Conservation (phyloP, 2,797 vertebrate species). For the Alauda arvensis region DNA sequence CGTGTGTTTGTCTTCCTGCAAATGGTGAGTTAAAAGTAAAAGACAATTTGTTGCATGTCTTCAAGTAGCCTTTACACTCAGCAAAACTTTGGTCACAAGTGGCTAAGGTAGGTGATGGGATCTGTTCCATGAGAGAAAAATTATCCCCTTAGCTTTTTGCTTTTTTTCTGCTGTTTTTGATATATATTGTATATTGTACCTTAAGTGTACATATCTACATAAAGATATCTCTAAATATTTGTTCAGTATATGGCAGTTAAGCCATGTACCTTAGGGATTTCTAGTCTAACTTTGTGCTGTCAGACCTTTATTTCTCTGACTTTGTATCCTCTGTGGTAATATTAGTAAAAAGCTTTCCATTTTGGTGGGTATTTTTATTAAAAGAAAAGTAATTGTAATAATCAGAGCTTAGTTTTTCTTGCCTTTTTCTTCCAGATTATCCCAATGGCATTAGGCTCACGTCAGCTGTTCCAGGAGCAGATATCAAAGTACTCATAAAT, state of each 20-base stretch:
- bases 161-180: neutral
- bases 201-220: neutral
- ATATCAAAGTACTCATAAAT: slow-evolving; percentile 94
- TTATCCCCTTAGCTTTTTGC: neutral
- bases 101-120: neutral
- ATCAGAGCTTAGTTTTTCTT: neutral
- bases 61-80: neutral
- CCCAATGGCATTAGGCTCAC: slow-evolving; percentile 94
- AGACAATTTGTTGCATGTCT: neutral
- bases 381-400: neutral
- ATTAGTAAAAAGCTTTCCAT: neutral
- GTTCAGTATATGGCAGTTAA: neutral
- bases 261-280: neutral
- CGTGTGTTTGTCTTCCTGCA: neutral
- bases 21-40: neutral
- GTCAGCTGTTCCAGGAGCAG: slow-evolving; percentile 90
- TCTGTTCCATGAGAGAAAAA: neutral
- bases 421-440: slow-evolving; percentile 80
- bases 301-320: neutral
- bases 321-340: neutral
- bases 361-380: neutral
- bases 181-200: neutral
- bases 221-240: neutral
- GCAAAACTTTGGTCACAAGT: neutral
- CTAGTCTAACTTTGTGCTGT: neutral